Evolutionary conservation across 1,140 invertebrate species (phyloP).

Genomic region (Brachionus plicatilis): DNA sequence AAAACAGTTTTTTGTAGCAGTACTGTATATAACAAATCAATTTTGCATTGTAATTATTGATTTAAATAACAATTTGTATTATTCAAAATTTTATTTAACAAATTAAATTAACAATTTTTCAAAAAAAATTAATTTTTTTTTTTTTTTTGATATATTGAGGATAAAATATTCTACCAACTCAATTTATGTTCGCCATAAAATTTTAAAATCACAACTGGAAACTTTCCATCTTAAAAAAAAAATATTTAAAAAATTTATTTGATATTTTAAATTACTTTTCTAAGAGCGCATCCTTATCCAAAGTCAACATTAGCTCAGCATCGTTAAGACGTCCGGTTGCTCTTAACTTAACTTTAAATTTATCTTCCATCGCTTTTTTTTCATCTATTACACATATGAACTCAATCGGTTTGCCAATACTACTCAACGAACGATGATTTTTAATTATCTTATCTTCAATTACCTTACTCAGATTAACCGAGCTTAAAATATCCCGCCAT

Average conservation of each 20-base stretch:
- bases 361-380: neutral
- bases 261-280: neutral
- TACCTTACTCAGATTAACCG: neutral
- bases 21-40: too few relatives aligned
- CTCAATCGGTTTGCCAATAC: neutral
- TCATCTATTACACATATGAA: neutral
- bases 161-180: neutral
- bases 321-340: neutral
- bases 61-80: too few relatives aligned
- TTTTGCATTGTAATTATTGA: too few relatives aligned
- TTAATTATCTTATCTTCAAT: conserved; percentile 2
- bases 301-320: neutral
- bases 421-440: neutral
- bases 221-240: neutral
- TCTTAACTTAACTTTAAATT: neutral
- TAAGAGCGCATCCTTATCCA: neutral
- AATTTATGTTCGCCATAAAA: neutral
- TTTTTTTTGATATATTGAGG: neutral
- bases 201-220: neutral
- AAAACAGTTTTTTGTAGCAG: too few relatives aligned
- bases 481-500: neutral
- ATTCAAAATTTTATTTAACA: too few relatives aligned
- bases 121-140: neutral
- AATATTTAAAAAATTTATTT: neutral
- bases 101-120: too few relatives aligned